phyloP scores from a whole-genome alignment of 2,113 vertebrate species.

The Oryzias celebensis region DNA sequence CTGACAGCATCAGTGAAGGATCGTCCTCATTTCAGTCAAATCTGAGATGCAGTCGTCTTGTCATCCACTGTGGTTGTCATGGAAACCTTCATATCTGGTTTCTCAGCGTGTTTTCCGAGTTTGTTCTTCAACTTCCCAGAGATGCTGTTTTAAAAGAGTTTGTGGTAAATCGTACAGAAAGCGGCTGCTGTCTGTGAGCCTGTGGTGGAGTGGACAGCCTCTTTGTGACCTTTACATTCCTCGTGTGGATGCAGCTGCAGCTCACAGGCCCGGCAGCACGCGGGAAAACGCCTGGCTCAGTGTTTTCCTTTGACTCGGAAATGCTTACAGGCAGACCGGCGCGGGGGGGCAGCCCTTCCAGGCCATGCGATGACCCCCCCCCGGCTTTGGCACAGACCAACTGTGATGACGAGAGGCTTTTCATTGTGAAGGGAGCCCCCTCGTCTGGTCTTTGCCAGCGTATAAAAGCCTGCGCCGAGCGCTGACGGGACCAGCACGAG shows the following conservation, averaged over 20 bases:
- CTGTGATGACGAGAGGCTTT: slow-evolving; percentile 85
- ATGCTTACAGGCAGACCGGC: slow-evolving; percentile 79
- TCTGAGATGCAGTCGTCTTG: too few species aligned
- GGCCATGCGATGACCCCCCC: slow-evolving; percentile 77
- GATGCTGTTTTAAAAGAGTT: background rate
- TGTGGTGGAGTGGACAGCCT: slow-evolving; percentile 38
- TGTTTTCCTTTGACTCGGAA: slow-evolving; percentile 82
- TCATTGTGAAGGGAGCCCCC: slow-evolving; percentile 78
- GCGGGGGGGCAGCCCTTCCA: slow-evolving; percentile 72
- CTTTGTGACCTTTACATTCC: slow-evolving; percentile 58
- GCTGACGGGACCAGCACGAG: slow-evolving; percentile 63
- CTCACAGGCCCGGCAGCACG: slow-evolving; percentile 22
- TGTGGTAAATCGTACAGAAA: background rate
- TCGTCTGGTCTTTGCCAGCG: slow-evolving; percentile 83
- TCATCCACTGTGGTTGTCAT: too few species aligned
- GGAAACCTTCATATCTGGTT: too few species aligned
- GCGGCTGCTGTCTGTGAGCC: slow-evolving; percentile 16
- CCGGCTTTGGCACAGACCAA: slow-evolving; percentile 71
- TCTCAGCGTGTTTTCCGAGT: too few species aligned
- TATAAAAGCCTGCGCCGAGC: slow-evolving; percentile 81
- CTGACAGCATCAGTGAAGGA: too few species aligned
- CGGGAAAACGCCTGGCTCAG: slow-evolving; percentile 73
- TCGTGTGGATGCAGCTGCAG: slow-evolving; percentile 46
- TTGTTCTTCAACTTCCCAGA: too few species aligned
- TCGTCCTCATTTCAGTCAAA: too few species aligned